Evolutionary conservation across 2,888 invertebrate genomes (phyloP).

Genomic region (Desoria tigrina): DNA sequence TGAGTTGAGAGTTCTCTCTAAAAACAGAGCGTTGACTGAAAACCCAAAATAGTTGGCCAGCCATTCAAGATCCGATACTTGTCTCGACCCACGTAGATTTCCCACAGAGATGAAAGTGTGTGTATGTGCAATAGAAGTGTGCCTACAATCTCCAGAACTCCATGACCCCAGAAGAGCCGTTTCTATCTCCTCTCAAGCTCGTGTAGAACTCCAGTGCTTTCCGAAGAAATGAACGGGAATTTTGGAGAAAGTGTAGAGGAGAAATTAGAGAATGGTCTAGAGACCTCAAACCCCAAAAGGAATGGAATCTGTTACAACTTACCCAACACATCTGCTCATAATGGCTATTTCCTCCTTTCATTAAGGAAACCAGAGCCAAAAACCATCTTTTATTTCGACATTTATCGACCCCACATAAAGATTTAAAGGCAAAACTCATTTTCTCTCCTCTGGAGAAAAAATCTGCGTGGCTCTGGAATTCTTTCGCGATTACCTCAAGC

Average conservation of each 20-base stretch:
- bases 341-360: slow-evolving; percentile 33
- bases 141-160: too few relatives aligned
- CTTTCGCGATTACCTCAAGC: slow-evolving; percentile 13
- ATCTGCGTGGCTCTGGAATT: slow-evolving; percentile 17
- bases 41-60: too few relatives aligned
- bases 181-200: too few relatives aligned
- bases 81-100: slow-evolving; percentile 13
- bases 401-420: slow-evolving; percentile 34
- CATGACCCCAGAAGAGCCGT: too few relatives aligned
- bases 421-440: slow-evolving; percentile 20
- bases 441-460: slow-evolving; percentile 5
- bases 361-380: slow-evolving; percentile 33
- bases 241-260: slow-evolving; percentile 5
- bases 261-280: slow-evolving; percentile 20
- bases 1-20: too few relatives aligned
- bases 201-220: too few relatives aligned
- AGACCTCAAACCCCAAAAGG: slow-evolving; percentile 21
- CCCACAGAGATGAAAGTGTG: slow-evolving; percentile 21
- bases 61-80: too few relatives aligned
- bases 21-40: too few relatives aligned
- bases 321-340: slow-evolving; percentile 39
- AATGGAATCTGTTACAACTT: slow-evolving; percentile 23
- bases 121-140: neutral
- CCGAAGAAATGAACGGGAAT: neutral
- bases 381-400: slow-evolving; percentile 44